Evolutionary conservation across 92 coral and sea anemone genomes (phyloP).

Genomic region (Epizoanthus stellaris): DNA sequence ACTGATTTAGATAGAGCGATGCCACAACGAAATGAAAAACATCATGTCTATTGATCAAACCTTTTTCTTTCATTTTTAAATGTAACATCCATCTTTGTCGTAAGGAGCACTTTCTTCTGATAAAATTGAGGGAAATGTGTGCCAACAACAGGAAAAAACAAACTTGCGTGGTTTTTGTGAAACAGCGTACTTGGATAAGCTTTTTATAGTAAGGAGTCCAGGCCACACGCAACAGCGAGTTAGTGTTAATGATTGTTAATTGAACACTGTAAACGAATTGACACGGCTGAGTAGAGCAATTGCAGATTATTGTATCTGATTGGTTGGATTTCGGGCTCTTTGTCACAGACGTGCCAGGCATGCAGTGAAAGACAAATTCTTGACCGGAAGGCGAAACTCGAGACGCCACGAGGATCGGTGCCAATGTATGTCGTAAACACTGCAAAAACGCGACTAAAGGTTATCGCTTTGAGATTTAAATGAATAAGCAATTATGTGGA

Average conservation of each 20-base stretch:
- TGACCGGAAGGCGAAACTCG: conserved; percentile 63
- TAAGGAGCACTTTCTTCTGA: background rate
- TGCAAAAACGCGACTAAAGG: conserved; percentile 71
- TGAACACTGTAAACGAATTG: conserved; percentile 89
- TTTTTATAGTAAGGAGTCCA: conserved; percentile 1
- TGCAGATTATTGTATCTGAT: conserved; percentile 56
- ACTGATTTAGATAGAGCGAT: background rate
- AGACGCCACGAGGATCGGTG: conserved; percentile 67
- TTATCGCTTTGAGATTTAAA: conserved; percentile 84
- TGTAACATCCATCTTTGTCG: background rate
- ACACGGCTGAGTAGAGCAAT: conserved; percentile 72
- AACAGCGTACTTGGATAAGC: background rate
- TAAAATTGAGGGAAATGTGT: background rate
- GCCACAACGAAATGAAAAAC: background rate
- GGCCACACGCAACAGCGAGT: conserved; percentile 75
- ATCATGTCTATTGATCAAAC: background rate
- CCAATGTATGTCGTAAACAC: conserved; percentile 45
- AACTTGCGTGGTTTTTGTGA: background rate
- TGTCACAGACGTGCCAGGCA: conserved; percentile 38
- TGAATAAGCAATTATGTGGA: conserved; percentile 89
- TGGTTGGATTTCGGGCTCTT: conserved; percentile 53
- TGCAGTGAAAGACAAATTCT: conserved; percentile 50
- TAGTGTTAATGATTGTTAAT: conserved; percentile 77
- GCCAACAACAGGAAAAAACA: background rate
- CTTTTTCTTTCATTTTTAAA: background rate